Evolutionary conservation across 1,140 invertebrate species (phyloP).

Genomic region (Panulirus ornatus): DNA sequence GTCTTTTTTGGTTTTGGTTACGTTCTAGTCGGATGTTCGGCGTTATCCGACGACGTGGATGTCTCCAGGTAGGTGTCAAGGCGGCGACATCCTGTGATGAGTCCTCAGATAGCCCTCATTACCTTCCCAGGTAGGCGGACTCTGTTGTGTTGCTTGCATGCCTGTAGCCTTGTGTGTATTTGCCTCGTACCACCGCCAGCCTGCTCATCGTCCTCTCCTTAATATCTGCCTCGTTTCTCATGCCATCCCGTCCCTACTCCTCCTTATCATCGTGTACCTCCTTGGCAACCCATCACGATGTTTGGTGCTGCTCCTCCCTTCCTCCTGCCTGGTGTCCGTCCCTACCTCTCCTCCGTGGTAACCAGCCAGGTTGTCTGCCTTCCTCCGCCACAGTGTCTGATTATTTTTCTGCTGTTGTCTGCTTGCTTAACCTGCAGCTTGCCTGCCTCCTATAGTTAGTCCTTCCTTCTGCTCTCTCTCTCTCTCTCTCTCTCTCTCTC

Average conservation of each 20-base stretch:
- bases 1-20: too few relatives aligned
- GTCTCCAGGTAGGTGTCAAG: slow-evolving; percentile 3
- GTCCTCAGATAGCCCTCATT: slow-evolving; percentile 24
- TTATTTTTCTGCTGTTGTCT: neutral
- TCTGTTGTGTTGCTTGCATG: too few relatives aligned
- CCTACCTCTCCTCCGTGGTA: neutral
- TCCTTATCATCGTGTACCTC: neutral
- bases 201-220: neutral
- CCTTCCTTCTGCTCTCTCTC: neutral
- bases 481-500: neutral
- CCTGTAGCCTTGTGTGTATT: too few relatives aligned
- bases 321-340: neutral
- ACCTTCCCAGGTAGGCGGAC: slow-evolving; percentile 27
- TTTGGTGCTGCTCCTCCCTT: neutral
- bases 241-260: neutral
- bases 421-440: neutral
- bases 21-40: neutral
- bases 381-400: too few relatives aligned
- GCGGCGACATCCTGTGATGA: neutral
- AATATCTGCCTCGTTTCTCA: neutral
- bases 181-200: too few relatives aligned
- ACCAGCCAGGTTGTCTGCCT: too few relatives aligned
- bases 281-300: neutral
- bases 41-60: neutral
- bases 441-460: neutral